Evolutionary conservation across 2,888 invertebrate species (phyloP).

Genomic region (Hirtodrosophila histrioides): DNA sequence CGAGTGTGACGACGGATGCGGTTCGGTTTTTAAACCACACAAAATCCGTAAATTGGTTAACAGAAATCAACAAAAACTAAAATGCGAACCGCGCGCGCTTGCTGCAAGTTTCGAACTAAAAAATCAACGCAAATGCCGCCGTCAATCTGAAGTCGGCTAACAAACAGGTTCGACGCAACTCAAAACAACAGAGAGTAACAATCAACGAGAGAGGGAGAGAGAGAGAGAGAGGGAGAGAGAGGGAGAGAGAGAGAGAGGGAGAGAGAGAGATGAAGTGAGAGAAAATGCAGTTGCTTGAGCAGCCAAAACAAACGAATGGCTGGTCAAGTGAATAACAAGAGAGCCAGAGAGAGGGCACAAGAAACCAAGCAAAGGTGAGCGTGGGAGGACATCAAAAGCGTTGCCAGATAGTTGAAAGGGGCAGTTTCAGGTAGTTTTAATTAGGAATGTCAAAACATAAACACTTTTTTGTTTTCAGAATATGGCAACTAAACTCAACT

Average conservation of each 20-base stretch:
- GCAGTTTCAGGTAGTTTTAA: neutral
- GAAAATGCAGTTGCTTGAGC: neutral
- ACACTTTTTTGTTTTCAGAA: no score
- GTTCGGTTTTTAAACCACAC: conserved; percentile 46
- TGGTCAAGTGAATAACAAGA: conserved; percentile 28
- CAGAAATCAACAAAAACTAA: conserved; percentile 8
- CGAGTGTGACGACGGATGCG: conserved; percentile 56
- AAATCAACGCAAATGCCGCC: conserved; percentile 51
- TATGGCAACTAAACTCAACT: no score
- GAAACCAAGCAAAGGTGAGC: conserved; percentile 13
- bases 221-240: neutral
- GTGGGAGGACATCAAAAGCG: conserved; percentile 15
- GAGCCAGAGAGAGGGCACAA: conserved; percentile 5
- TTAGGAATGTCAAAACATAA: no score
- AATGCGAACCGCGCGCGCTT: conserved; percentile 66
- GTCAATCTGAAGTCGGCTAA: conserved; percentile 50
- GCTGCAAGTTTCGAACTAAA: conserved; percentile 66
- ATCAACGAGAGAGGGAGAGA: conserved; percentile 15
- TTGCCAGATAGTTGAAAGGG: conserved; percentile 43
- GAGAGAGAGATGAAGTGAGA: neutral
- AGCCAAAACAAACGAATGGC: conserved; percentile 29
- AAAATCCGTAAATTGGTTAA: conserved; percentile 18
- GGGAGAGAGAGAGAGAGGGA: neutral
- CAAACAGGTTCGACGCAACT: conserved; percentile 73
- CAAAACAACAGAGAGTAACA: conserved; percentile 23